Conservation (phyloP, 2,888 invertebrate genomes). For the Cremastinae sp. region DNA sequence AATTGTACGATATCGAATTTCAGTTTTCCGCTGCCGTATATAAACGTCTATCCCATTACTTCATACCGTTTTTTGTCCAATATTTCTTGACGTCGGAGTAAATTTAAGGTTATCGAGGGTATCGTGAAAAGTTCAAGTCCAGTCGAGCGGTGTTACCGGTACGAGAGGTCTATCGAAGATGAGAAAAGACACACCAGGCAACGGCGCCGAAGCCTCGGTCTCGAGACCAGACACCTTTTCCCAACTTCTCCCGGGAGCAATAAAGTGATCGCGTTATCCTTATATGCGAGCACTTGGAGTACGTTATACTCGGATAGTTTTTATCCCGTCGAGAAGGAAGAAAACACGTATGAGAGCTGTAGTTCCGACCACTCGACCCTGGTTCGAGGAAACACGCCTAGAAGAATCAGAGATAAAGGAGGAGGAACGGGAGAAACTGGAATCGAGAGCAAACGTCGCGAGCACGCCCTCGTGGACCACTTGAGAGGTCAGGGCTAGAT, state of each 20-base stretch:
- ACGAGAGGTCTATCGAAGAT: conserved; percentile 33
- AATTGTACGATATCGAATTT: no score
- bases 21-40: background rate
- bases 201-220: background rate
- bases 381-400: conserved; percentile 35
- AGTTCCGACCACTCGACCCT: conserved; percentile 42
- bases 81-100: conserved; percentile 5
- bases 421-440: conserved; percentile 22
- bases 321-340: conserved; percentile 8
- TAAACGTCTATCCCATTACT: background rate
- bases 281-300: conserved; percentile 23
- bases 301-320: conserved; percentile 47
- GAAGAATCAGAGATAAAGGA: background rate
- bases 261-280: conserved; percentile 60
- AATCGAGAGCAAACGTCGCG: conserved; percentile 16
- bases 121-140: conserved; percentile 22
- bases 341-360: conserved; percentile 37
- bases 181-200: conserved; percentile 25
- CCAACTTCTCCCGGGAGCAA: conserved; percentile 48
- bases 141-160: conserved; percentile 16
- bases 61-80: background rate
- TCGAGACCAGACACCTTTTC: conserved; percentile 49
- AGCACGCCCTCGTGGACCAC: conserved; percentile 49
- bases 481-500: conserved; percentile 52
- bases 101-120: conserved; percentile 36